Conservation (phyloP, 1,140 invertebrate genomes). For the Notospermus geniculatus region DNA sequence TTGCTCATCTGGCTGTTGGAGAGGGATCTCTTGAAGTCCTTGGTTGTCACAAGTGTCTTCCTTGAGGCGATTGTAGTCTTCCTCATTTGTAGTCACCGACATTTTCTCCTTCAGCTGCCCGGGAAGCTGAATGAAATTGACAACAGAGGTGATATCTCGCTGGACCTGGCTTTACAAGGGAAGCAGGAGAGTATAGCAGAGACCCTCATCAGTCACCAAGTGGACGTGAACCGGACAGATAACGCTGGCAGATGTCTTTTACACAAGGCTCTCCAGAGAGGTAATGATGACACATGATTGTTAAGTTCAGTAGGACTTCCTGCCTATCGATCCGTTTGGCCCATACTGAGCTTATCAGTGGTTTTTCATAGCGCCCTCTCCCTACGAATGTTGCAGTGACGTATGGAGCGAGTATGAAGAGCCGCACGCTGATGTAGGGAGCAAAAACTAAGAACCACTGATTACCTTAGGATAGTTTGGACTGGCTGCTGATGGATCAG, state of each 20-base stretch:
- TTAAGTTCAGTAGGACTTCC: not conserved
- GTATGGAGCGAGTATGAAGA: no score
- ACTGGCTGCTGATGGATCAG: no score
- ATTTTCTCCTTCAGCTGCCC: slow-evolving; percentile 40
- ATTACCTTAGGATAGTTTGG: no score
- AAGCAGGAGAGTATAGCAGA: slow-evolving; percentile 76
- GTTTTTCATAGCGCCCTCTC: no score
- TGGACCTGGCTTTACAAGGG: slow-evolving; percentile 79
- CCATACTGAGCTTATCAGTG: not conserved
- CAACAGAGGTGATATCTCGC: slow-evolving; percentile 74
- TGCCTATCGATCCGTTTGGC: not conserved
- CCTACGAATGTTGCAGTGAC: no score
- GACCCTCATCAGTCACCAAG: slow-evolving; percentile 78
- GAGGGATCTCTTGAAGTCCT: no score
- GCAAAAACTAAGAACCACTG: no score
- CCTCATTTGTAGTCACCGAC: slow-evolving; percentile 1
- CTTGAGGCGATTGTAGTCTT: no score
- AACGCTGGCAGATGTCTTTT: slow-evolving; percentile 73
- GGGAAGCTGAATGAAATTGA: slow-evolving; percentile 74
- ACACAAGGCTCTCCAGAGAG: slow-evolving; percentile 78
- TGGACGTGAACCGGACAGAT: slow-evolving; percentile 77
- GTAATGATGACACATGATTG: slow-evolving; percentile 57
- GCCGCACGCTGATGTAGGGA: no score
- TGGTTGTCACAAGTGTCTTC: no score
- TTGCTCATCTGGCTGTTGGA: no score